These are phyloP conservation scores for Trypoxylus dichotomus DNA, from an alignment of 1,140 invertebrate genomes.

Conservation along the genomic window DNA sequence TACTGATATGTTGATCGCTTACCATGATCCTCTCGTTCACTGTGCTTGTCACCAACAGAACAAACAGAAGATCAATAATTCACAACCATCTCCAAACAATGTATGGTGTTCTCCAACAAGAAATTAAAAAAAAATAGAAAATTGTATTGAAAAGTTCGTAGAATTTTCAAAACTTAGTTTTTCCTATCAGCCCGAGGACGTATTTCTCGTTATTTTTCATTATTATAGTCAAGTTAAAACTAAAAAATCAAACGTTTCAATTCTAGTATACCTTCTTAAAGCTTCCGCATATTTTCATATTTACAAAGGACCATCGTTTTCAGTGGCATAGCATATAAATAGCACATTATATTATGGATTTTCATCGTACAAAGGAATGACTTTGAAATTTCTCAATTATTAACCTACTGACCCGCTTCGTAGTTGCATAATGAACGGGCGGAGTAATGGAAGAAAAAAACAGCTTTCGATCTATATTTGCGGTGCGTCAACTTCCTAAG, in stretches of 20 bases:
- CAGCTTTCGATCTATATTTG: not conserved
- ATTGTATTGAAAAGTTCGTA: not conserved
- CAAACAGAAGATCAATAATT: no score
- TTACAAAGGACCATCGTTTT: no score
- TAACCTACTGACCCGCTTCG: constrained; percentile 22
- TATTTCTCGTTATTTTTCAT: no score
- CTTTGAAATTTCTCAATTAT: constrained; percentile 17
- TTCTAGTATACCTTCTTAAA: no score
- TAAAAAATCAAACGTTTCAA: no score
- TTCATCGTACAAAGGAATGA: not conserved
- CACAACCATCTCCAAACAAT: no score
- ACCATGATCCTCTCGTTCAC: no score
- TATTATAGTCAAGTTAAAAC: no score
- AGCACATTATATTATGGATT: not conserved
- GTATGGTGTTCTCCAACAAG: not conserved
- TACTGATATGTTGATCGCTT: no score
- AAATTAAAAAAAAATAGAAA: not conserved
- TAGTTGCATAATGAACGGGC: not conserved
- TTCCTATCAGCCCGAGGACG: no score
- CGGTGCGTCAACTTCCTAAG: not conserved
- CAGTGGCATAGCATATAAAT: not conserved
- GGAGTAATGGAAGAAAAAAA: not conserved
- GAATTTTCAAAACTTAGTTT: not conserved
- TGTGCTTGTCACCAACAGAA: no score
- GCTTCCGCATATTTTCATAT: not conserved